Percentiles rank a stretch among this genome's conserved stretches.
Evolutionary conservation across 2,888 invertebrate species (phyloP).

Genomic region (Aspidiotus rigidus): DNA sequence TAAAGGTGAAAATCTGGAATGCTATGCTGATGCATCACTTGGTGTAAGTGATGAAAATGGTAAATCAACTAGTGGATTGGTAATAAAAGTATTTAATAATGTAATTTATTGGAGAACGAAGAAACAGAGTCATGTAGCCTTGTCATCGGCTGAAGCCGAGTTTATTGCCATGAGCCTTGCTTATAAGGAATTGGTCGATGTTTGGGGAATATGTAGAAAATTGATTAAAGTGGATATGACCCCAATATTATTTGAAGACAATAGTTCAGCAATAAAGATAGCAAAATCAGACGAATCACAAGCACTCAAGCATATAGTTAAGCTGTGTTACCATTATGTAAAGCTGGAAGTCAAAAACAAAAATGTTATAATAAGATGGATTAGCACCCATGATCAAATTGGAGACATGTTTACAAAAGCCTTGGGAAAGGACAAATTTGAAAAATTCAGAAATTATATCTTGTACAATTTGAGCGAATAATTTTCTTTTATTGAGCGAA

Average conservation of each 20-base stretch:
- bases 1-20: background rate
- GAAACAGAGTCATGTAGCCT: background rate
- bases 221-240: background rate
- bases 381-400: background rate
- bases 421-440: background rate
- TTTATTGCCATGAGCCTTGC: conserved; percentile 2
- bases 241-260: conserved; percentile 3
- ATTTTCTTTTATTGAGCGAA: too few relatives aligned
- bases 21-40: conserved; percentile 15
- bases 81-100: background rate
- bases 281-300: conserved; percentile 5
- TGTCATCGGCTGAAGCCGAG: conserved; percentile 10
- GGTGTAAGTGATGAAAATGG: conserved; percentile 7
- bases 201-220: background rate
- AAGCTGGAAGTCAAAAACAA: background rate
- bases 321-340: conserved; percentile 8
- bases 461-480: background rate
- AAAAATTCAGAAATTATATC: background rate
- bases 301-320: conserved; percentile 6
- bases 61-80: conserved; percentile 16
- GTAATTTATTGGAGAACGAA: conserved; percentile 9
- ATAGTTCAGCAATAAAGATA: background rate
- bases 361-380: conserved; percentile 9
- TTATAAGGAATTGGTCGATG: background rate
- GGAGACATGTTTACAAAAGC: conserved; percentile 7